phyloP scores from a whole-genome alignment of 2,888 invertebrate genomes.

The Microplitis deprimator region DNA sequence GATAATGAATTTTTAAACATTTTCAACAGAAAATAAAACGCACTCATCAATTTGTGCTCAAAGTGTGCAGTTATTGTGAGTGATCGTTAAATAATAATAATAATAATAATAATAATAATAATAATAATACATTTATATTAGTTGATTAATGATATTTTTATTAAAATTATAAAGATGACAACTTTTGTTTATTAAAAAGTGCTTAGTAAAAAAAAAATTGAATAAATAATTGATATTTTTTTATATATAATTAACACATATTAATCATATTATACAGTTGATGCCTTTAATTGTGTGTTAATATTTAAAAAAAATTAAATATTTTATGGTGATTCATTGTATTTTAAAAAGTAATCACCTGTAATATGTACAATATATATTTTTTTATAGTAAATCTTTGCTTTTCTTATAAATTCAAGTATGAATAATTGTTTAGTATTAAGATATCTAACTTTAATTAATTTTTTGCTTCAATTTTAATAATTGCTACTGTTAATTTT shows the following conservation, averaged over 20 bases:
- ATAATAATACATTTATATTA: background rate
- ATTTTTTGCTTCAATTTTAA: background rate
- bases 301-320: no score
- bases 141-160: background rate
- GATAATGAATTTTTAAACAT: background rate
- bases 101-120: background rate
- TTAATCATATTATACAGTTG: no score
- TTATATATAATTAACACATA: no score
- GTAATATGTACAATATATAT: background rate
- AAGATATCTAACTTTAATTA: background rate
- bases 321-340: background rate
- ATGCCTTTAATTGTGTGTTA: no score
- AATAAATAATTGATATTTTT: no score
- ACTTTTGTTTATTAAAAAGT: background rate
- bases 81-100: background rate
- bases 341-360: background rate
- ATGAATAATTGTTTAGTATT: background rate
- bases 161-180: background rate
- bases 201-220: no score
- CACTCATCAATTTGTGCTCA: background rate
- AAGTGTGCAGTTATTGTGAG: background rate
- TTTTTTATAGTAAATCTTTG: background rate
- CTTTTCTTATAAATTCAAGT: background rate
- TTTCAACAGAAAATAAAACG: background rate
- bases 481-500: background rate